Percentiles rank a stretch among this genome's conserved stretches.
Evolutionary conservation across 2,888 invertebrate genomes (phyloP).

Genomic region (Acronicta aceris): DNA sequence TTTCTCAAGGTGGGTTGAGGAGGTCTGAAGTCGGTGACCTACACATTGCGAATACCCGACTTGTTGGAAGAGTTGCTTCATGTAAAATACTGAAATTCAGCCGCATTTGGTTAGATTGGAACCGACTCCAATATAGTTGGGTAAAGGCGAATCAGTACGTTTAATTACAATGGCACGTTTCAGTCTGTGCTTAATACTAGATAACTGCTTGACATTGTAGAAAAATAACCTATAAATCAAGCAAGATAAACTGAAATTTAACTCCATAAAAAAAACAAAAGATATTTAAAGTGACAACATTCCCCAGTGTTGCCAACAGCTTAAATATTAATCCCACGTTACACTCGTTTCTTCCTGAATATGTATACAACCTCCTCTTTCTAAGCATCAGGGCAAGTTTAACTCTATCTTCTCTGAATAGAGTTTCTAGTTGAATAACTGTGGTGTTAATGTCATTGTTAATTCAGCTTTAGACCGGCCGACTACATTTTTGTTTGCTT

Average conservation of each 20-base stretch:
- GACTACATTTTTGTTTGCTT: conserved; percentile 20
- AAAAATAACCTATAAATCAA: background rate
- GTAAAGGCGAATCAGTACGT: too few relatives aligned
- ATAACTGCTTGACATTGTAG: too few relatives aligned
- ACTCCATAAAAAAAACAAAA: conserved; percentile 19
- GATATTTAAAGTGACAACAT: conserved; percentile 34
- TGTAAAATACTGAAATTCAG: too few relatives aligned
- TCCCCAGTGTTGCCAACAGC: conserved; percentile 36
- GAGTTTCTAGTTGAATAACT: conserved; percentile 18
- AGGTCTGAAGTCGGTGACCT: too few relatives aligned
- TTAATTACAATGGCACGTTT: too few relatives aligned
- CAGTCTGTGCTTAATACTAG: too few relatives aligned
- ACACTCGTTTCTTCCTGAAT: conserved; percentile 21
- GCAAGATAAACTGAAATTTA: background rate
- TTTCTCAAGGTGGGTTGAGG: too few relatives aligned
- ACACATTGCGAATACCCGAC: too few relatives aligned
- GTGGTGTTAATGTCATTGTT: conserved; percentile 3
- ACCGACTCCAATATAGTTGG: too few relatives aligned
- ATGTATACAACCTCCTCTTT: conserved; percentile 26
- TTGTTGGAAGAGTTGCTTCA: too few relatives aligned
- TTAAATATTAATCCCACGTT: conserved; percentile 46
- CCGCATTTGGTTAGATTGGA: too few relatives aligned
- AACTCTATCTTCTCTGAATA: conserved; percentile 4
- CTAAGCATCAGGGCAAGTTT: conserved; percentile 2
- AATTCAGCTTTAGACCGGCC: conserved; percentile 26